phyloP scores from a whole-genome alignment of 2,888 invertebrate species.

The Acleris emargana region DNA sequence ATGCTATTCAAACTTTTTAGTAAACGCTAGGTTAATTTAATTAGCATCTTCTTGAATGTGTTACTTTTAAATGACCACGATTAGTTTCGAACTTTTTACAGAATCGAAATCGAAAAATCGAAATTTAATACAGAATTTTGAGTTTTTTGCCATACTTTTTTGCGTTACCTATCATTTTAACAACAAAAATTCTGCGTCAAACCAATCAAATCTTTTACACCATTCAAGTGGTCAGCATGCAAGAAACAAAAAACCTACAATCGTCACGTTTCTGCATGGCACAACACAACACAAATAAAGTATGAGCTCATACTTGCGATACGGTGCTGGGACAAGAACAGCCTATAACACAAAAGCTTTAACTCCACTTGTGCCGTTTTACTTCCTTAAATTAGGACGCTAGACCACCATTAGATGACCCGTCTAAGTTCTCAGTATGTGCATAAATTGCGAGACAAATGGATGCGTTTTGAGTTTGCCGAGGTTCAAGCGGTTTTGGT shows the following conservation, averaged over 20 bases:
- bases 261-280: slow-evolving; percentile 41
- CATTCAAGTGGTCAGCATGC: slow-evolving; percentile 3
- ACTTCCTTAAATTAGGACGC: background rate
- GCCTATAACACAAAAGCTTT: background rate
- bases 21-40: too few species aligned
- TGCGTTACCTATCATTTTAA: too few species aligned
- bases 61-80: too few species aligned
- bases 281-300: slow-evolving; percentile 45
- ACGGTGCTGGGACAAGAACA: slow-evolving; percentile 15
- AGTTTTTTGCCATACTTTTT: too few species aligned
- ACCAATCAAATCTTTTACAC: background rate
- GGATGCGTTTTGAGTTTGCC: slow-evolving; percentile 21
- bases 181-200: background rate
- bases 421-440: background rate
- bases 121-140: too few species aligned
- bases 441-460: slow-evolving; percentile 9
- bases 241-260: slow-evolving; percentile 39
- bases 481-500: slow-evolving; percentile 44
- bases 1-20: too few species aligned
- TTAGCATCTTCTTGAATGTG: too few species aligned
- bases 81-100: too few species aligned
- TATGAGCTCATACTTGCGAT: slow-evolving; percentile 49
- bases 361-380: background rate
- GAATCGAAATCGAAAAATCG: too few species aligned
- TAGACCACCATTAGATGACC: slow-evolving; percentile 35